Evolutionary conservation across 2,888 invertebrate genomes (phyloP).

Genomic region (Ernsta delagoae): DNA sequence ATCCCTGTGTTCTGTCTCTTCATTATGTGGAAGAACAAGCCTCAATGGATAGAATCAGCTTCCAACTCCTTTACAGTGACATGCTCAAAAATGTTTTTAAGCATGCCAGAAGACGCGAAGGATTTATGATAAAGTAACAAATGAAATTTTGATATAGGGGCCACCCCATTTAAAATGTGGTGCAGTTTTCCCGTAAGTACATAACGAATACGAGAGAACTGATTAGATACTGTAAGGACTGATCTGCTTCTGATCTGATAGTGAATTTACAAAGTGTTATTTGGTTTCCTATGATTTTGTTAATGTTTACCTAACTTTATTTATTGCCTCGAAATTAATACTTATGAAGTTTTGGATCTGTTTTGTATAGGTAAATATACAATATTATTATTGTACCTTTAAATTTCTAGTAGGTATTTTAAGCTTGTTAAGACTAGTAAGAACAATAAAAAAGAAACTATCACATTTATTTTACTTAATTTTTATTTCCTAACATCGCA

Average conservation of each 20-base stretch:
- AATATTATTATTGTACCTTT: conserved; percentile 29
- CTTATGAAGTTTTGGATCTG: conserved; percentile 34
- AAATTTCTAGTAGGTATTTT: conserved; percentile 29
- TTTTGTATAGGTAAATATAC: conserved; percentile 20
- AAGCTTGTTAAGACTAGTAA: conserved; percentile 29
- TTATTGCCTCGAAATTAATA: conserved; percentile 24
- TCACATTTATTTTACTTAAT: background rate
- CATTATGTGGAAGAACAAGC: conserved; percentile 91
- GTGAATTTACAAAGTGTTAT: conserved; percentile 23
- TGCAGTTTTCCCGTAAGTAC: background rate
- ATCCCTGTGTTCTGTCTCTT: conserved; percentile 95
- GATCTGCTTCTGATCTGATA: conserved; percentile 28
- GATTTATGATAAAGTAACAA: conserved; percentile 70
- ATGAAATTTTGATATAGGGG: conserved; percentile 5
- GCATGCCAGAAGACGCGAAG: conserved; percentile 89
- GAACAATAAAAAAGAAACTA: conserved; percentile 21
- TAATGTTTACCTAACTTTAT: conserved; percentile 40
- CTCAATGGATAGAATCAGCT: conserved; percentile 87
- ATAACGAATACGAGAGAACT: conserved; percentile 21
- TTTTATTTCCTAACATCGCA: background rate
- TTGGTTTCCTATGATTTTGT: conserved; percentile 28
- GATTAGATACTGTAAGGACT: conserved; percentile 22
- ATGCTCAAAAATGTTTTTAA: conserved; percentile 93
- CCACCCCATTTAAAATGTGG: conserved; percentile 9
- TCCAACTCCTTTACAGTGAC: conserved; percentile 89